Percentiles rank a stretch among this genome's conserved stretches.
Conservation (phyloP, 92 coral and sea anemone species). For the Palythoa grandis region DNA sequence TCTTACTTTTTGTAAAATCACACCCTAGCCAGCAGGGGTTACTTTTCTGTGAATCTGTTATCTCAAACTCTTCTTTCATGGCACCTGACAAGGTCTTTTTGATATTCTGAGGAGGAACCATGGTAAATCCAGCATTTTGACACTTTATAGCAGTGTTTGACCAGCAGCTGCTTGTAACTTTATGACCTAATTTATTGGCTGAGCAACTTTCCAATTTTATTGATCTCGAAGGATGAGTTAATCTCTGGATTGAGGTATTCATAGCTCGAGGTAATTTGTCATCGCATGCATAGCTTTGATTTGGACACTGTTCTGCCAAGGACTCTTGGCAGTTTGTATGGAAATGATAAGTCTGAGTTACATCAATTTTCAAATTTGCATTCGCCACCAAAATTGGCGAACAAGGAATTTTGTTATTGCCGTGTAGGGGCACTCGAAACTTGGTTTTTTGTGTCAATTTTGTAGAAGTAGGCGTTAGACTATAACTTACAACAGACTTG, state of each 20-base stretch:
- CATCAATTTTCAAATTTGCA: constrained; percentile 37
- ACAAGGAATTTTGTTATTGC: constrained; percentile 13
- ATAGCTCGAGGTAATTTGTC: not conserved
- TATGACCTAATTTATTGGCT: not conserved
- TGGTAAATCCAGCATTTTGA: not conserved
- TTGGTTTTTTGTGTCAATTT: constrained; percentile 36
- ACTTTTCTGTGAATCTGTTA: not conserved
- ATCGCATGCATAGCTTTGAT: not conserved
- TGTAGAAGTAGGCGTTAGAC: constrained; percentile 17
- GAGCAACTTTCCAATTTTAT: constrained; percentile 5
- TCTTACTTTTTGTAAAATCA: not conserved
- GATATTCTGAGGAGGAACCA: constrained; percentile 2
- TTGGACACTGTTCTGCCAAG: not conserved
- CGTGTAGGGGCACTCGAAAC: constrained; percentile 29
- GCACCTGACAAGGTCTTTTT: not conserved
- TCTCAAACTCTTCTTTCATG: not conserved
- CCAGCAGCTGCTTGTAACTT: not conserved
- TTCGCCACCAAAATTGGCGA: constrained; percentile 34
- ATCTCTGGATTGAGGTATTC: not conserved
- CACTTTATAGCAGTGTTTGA: not conserved
- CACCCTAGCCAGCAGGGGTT: not conserved
- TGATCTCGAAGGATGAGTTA: constrained; percentile 20
- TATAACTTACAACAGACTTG: constrained; percentile 21
- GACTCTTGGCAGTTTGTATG: constrained; percentile 31
- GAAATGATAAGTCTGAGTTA: constrained; percentile 39